Evolutionary conservation across 2,888 invertebrate species (phyloP), one percentile per base, ranked within the genome.

Genomic region (Parnassius apollo): DNA sequence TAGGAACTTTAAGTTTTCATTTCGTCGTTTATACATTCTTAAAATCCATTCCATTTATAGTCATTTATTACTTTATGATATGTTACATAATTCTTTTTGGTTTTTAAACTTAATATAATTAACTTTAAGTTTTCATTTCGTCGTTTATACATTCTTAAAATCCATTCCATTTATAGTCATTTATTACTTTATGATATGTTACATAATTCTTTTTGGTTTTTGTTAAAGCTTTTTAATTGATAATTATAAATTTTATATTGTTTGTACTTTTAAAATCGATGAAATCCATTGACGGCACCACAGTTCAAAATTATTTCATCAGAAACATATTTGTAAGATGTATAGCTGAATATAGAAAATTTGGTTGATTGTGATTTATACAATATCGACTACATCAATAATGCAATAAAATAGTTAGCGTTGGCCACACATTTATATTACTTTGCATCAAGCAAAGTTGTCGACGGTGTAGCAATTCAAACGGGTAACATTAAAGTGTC

Each of bases 261-360:
- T 46, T 55, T 44, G 56, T 58, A 60, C 48, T 57, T 44, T 57
- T 54, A 13, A 60, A 58, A 55, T 57, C n/a, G 51, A 67, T 61
- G 49, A 67, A 62, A 68, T 69, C 69, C 57, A 60, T 68, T 35
- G 55, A 46, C 51, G 46, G 81, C 81, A 83, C 81, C 75, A 81
- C 80, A 82, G 82, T 82, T 81, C 78, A 80, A 81, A 77, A 73
- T 73, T 61, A 72, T 71, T 71, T 79, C 71, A 71, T 68, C 73
- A 71, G 76, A 67, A 69, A 64, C 58, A 50, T 67, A 35, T 57
- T 60, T 58, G 56, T 64, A 65, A 59, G 55, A 64, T 66, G 65
- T 67, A 68, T 69, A 73, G 66, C 66, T 65, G 65, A 65, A 56
- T 62, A 58, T 48, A 56, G 45, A 57, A 49, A 48, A 50, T 59